Conservation (phyloP, 2,888 invertebrate species). For the Peribatodes rhomboidaria region DNA sequence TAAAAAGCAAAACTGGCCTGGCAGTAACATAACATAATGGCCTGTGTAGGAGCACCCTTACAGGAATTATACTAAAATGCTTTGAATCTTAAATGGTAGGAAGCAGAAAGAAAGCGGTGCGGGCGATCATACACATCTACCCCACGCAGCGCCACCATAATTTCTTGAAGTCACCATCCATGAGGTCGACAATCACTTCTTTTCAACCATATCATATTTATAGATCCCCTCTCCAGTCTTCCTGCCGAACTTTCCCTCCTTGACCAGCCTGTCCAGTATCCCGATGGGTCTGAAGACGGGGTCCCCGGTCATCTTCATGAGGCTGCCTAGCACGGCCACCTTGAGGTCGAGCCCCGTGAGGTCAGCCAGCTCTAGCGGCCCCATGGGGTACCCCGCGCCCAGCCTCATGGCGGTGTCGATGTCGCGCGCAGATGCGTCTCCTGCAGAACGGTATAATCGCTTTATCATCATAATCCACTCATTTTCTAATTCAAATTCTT, state of each 20-base stretch:
- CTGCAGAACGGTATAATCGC: constrained; percentile 58
- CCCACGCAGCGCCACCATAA: background rate
- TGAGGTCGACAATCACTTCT: background rate
- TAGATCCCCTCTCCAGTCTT: constrained; percentile 95
- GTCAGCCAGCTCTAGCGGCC: constrained; percentile 94
- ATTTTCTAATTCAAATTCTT: too few species aligned
- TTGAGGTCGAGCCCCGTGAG: constrained; percentile 94
- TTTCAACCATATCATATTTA: constrained; percentile 86
- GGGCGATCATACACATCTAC: too few species aligned
- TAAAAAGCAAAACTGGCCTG: too few species aligned
- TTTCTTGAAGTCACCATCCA: background rate
- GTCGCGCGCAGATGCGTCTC: constrained; percentile 90
- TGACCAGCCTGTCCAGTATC: constrained; percentile 88
- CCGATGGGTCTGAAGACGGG: constrained; percentile 82
- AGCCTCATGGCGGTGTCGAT: constrained; percentile 96
- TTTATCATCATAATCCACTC: background rate
- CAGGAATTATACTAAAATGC: too few species aligned
- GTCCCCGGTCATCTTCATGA: constrained; percentile 87
- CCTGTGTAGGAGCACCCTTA: too few species aligned
- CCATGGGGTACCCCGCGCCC: constrained; percentile 96
- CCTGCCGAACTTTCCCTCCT: constrained; percentile 91
- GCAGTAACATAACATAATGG: too few species aligned
- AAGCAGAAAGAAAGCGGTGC: too few species aligned
- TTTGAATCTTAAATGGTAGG: too few species aligned
- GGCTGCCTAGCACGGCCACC: constrained; percentile 85